A percentile compares a stretch with the other conserved stretches of the same genome.
These are phyloP conservation scores for Lasiurus borealis DNA, from an alignment of 2,113 vertebrate genomes.

Conservation along the genomic window DNA sequence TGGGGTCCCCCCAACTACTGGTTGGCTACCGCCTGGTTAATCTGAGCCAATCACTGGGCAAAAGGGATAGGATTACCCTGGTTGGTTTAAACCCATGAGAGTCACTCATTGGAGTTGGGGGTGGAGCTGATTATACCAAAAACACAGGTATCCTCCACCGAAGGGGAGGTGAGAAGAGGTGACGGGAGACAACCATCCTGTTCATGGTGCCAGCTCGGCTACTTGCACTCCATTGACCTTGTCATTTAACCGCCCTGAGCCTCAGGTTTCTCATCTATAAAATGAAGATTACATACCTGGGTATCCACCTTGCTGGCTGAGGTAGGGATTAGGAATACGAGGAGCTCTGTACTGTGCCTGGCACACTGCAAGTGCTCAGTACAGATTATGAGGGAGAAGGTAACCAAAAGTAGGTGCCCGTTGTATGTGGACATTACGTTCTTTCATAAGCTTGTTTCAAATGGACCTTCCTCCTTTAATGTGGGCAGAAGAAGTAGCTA, in stretches of 20 bases:
- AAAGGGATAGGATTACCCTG: background rate
- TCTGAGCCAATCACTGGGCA: background rate
- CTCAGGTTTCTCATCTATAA: background rate
- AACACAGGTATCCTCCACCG: background rate
- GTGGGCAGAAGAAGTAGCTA: background rate
- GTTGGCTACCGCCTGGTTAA: background rate
- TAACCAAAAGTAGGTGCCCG: background rate
- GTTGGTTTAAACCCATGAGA: background rate
- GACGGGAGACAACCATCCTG: rapidly evolving
- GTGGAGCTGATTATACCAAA: background rate
- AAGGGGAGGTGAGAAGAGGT: background rate
- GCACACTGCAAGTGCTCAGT: background rate
- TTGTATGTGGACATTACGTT: background rate
- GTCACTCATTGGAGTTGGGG: background rate
- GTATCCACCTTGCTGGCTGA: background rate
- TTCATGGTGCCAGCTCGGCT: background rate
- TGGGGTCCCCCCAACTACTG: background rate
- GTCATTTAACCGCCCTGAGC: background rate
- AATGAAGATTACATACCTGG: background rate
- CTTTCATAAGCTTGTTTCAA: background rate
- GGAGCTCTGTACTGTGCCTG: background rate
- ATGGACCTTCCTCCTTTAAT: background rate
- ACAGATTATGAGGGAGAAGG: background rate
- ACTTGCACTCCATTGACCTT: background rate
- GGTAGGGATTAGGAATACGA: background rate